Evolutionary conservation across 2,113 vertebrate genomes (phyloP).

Genomic region (Mystacornis crossleyi): DNA sequence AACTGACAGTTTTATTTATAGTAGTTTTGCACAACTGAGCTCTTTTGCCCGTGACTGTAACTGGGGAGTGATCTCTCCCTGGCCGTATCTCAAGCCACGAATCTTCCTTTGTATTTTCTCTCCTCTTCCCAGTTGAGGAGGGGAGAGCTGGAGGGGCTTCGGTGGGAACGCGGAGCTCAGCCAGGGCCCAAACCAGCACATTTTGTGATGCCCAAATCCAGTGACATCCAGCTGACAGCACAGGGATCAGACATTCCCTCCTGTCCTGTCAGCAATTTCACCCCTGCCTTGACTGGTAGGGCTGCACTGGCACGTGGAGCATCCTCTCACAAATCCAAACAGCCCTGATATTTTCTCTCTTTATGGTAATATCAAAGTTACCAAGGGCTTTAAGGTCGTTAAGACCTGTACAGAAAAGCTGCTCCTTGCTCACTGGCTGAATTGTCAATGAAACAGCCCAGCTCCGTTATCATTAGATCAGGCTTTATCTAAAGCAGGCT

Average conservation of each 20-base stretch:
- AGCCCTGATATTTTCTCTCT: neutral
- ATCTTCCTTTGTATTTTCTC: neutral
- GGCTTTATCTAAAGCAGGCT: constrained; percentile 6
- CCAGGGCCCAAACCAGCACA: neutral
- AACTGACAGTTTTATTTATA: too few relatives aligned
- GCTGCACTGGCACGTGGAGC: neutral
- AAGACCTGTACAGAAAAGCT: neutral
- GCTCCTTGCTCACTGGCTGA: neutral
- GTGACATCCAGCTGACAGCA: neutral
- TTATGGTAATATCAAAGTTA: neutral
- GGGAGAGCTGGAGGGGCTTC: neutral
- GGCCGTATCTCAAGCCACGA: neutral
- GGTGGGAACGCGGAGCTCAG: neutral
- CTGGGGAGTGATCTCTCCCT: neutral
- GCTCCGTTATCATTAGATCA: neutral
- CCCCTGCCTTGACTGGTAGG: neutral
- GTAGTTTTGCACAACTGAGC: neutral
- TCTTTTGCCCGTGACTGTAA: neutral
- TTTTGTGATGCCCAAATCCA: neutral
- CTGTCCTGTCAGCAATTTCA: neutral
- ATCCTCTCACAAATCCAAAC: neutral
- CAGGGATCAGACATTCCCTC: neutral
- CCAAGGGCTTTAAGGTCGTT: constrained; percentile 32
- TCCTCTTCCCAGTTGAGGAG: neutral
- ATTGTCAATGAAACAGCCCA: neutral